phyloP scores from a whole-genome alignment of 1,140 invertebrate genomes.

The Drosophila sucinea region DNA sequence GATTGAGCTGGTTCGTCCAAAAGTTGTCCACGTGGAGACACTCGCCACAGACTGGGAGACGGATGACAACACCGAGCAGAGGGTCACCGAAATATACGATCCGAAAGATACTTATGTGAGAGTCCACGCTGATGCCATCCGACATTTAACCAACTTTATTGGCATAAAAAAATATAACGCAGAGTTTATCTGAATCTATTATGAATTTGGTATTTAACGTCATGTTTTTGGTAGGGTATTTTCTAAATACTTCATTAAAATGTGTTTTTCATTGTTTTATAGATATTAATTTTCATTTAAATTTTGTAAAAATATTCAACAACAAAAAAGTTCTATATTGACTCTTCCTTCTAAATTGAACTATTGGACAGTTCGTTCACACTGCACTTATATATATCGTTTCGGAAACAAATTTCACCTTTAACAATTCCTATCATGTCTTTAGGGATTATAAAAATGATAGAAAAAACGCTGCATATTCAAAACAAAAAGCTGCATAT shows the following conservation, averaged over 20 bases:
- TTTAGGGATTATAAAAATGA: too few relatives aligned
- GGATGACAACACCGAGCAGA: constrained; percentile 47
- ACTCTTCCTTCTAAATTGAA: too few relatives aligned
- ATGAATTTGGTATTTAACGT: neutral
- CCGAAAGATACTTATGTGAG: constrained; percentile 59
- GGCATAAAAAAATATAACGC: constrained; percentile 85
- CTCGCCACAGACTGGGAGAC: constrained; percentile 29
- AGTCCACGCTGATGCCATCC: constrained; percentile 82
- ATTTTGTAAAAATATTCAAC: too few relatives aligned
- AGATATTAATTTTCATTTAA: neutral
- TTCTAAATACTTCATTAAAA: neutral
- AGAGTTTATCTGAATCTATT: constrained; percentile 84
- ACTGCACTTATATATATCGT: too few relatives aligned
- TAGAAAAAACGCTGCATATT: too few relatives aligned
- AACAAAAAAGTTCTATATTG: too few relatives aligned
- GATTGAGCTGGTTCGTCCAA: constrained; percentile 43
- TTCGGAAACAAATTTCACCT: too few relatives aligned
- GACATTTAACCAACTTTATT: constrained; percentile 85
- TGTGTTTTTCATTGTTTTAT: neutral
- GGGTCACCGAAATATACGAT: constrained; percentile 60
- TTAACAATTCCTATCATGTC: too few relatives aligned
- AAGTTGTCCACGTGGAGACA: constrained; percentile 40
- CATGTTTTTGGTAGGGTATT: neutral
- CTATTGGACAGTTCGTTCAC: too few relatives aligned
- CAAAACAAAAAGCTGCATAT: too few relatives aligned